These are phyloP conservation scores for Promerops cafer DNA, from an alignment of 2,113 vertebrate species.

Conservation along the genomic window DNA sequence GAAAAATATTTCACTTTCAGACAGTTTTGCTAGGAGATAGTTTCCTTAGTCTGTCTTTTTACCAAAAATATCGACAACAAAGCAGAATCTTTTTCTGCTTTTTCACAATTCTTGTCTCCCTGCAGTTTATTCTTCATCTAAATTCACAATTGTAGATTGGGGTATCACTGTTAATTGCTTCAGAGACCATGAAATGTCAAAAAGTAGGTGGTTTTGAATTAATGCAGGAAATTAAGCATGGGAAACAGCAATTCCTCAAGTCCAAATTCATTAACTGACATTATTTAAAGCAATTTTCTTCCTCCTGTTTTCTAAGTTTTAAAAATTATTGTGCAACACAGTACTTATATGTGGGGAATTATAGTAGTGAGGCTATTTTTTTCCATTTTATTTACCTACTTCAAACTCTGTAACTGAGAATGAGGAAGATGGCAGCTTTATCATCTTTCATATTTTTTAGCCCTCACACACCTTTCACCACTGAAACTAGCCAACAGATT, in stretches of 20 bases:
- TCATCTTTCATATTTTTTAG: not conserved
- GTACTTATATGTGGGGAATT: not conserved
- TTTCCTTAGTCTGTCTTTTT: not conserved
- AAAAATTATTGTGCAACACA: not conserved
- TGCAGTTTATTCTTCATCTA: not conserved
- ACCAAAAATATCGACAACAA: not conserved
- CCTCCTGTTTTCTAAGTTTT: not conserved
- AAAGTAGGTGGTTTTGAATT: conserved; percentile 26
- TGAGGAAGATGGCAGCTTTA: not conserved
- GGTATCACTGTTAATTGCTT: conserved; percentile 22
- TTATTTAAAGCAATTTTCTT: not conserved
- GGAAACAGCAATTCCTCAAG: conserved; percentile 10
- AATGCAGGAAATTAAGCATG: conserved; percentile 18
- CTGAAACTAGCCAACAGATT: not conserved
- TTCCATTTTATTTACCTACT: not conserved
- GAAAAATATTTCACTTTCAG: not conserved
- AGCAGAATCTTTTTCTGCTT: not conserved
- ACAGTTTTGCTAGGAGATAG: not conserved
- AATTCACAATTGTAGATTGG: not conserved
- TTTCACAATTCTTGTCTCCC: not conserved
- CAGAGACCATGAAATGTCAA: not conserved
- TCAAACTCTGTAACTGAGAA: not conserved
- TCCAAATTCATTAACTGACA: conserved; percentile 12
- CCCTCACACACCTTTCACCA: not conserved
- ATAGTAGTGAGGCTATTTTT: not conserved